phyloP scores from a whole-genome alignment of 2,797 vertebrate species.

The Rhinichthys osculus region DNA sequence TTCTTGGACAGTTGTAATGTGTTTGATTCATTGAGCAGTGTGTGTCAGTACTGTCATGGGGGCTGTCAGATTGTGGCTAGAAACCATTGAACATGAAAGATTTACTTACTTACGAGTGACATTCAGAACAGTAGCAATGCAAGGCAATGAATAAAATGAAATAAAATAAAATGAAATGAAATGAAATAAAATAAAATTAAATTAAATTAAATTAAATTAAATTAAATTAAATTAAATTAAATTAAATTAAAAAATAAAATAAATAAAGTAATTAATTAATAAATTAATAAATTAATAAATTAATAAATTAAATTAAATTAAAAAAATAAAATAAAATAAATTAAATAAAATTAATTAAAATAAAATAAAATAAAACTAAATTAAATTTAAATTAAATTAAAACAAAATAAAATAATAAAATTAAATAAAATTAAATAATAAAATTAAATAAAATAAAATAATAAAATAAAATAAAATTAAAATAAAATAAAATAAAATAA shows the following conservation, averaged over 20 bases:
- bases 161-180: too few species aligned
- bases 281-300: too few species aligned
- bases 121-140: background rate
- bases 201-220: too few species aligned
- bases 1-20: background rate
- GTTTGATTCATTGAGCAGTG: background rate
- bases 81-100: background rate
- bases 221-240: too few species aligned
- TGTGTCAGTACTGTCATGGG: slow-evolving; percentile 9
- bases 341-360: too few species aligned
- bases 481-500: background rate
- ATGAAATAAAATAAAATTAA: too few species aligned
- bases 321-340: background rate
- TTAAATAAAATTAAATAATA: background rate
- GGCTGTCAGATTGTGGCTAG: background rate
- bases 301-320: too few species aligned
- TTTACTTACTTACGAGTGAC: background rate
- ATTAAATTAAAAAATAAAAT: too few species aligned
- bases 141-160: background rate
- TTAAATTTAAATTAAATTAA: too few species aligned
- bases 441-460: background rate
- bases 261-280: too few species aligned
- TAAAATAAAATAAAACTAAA: background rate
- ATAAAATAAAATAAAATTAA: too few species aligned
- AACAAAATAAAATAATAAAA: too few species aligned